Percentiles rank a stretch among this genome's conserved stretches.
phyloP scores from a whole-genome alignment of 1,140 invertebrate species.

The Zaprionus davidi region DNA sequence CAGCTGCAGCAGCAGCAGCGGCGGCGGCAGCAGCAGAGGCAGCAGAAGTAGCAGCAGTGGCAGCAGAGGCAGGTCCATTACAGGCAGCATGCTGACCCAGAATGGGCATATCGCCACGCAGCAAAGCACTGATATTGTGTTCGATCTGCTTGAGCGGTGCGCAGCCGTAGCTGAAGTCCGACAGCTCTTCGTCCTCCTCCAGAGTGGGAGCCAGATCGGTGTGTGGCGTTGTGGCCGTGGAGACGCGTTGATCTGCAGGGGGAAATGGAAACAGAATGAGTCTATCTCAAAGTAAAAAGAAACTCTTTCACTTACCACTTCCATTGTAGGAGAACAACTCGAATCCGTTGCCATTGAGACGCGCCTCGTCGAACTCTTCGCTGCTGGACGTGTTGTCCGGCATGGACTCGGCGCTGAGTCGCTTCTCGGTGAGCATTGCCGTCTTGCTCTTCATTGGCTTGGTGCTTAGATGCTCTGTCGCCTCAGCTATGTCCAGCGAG shows the following conservation, averaged over 20 bases:
- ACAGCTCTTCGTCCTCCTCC: constrained; percentile 88
- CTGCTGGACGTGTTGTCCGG: constrained; percentile 74
- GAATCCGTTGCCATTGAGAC: constrained; percentile 62
- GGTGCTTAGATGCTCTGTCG: constrained; percentile 51
- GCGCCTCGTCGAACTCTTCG: constrained; percentile 72
- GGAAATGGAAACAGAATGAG: neutral
- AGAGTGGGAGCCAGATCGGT: constrained; percentile 85
- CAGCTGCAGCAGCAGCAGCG: constrained; percentile 48
- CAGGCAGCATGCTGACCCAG: constrained; percentile 63
- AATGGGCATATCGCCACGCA: constrained; percentile 85
- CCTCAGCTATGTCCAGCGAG: constrained; percentile 70
- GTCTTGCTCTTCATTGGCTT: constrained; percentile 66
- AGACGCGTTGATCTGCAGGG: constrained; percentile 61
- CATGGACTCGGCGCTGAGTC: constrained; percentile 72
- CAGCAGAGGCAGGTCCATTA: constrained; percentile 19
- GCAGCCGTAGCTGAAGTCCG: constrained; percentile 82
- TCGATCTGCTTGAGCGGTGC: constrained; percentile 87
- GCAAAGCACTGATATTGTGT: constrained; percentile 87
- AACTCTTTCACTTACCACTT: constrained; percentile 84
- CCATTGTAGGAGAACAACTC: constrained; percentile 65
- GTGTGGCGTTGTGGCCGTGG: constrained; percentile 80
- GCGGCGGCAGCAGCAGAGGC: constrained; percentile 13
- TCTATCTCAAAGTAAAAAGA: neutral
- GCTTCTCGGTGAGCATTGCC: constrained; percentile 70
- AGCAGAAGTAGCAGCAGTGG: constrained; percentile 9